Base-by-base conservation (phyloP, 1,140 invertebrate genomes). In the Leptinotarsa undecemlineata region DNA sequence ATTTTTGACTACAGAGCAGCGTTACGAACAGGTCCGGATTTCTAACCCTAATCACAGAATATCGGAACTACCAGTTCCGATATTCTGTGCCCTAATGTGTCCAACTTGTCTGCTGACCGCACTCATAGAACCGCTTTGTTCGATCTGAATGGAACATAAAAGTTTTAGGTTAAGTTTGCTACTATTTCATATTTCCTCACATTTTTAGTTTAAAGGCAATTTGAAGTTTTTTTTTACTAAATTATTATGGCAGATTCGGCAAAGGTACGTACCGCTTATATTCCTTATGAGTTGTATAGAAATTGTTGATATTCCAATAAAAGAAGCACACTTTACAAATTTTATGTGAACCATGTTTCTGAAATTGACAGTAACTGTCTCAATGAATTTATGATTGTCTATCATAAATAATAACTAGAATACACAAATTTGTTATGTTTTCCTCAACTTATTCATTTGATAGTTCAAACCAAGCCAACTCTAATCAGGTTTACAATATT, bases 231-330 rank as follows among this genome's bases (percentile, higher is more conserved):
- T 17, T 57, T 69, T 69, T 8, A 14, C 19, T 19, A 20, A 47
- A 48, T 48, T 72, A 72, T 48, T 23, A 72, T 72, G 71, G 71
- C 71, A 15, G 60, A 64, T 64, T 72, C 71, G 14, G 61, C 61
- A 20, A 72, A 72, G 61, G 71, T 72, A 72, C 48, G 60, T 72
- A 60, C 19, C 67, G n/a, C 20, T 64, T 64, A 64, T 64, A 64
- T 23, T 64, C 20, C 19, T 64, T 21, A 57, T 15, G 1, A 57
- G 15, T 19, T 57, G 51, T 19, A 57, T 15, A 15, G 51, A 57
- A 17, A 57, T 17, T 15, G 51, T 17, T 19, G 51, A 57, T 17
- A 57, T 19, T 57, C 51, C 51, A 57, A 57, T 57, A 57, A 57
- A 17, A 57, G 15, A 57, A 57, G 51, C 51, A 57, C 51, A 57